Evolutionary conservation across 2,888 invertebrate species (phyloP).

Genomic region (Carpatolechia fugitivella): DNA sequence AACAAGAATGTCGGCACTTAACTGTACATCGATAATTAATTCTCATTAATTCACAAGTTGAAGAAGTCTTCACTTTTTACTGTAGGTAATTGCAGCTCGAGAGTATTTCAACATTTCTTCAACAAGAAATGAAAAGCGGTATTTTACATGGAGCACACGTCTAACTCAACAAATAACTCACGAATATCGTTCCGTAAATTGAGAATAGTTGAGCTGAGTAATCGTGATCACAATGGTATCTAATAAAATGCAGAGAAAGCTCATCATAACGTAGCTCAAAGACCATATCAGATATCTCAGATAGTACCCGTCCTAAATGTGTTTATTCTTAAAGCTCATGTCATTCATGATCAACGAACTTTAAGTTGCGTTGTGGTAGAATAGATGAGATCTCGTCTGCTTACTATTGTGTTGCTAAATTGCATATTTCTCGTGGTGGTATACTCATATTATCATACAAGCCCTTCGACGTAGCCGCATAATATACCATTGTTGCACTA

Average conservation of each 20-base stretch:
- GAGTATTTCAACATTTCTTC: no score
- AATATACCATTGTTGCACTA: neutral
- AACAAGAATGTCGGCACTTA: conserved; percentile 7
- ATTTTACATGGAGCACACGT: no score
- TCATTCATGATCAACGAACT: conserved; percentile 12
- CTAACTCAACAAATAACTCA: no score
- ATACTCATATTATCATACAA: no score
- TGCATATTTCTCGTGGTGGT: neutral
- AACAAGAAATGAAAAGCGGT: no score
- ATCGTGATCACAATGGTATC: neutral
- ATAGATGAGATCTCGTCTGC: neutral
- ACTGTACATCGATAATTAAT: conserved; percentile 6
- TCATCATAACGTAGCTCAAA: neutral
- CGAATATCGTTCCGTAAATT: neutral
- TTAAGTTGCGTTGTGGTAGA: neutral
- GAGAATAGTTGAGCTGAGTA: neutral
- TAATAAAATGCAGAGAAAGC: neutral
- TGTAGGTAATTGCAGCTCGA: no score
- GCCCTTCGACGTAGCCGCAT: no score
- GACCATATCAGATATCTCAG: neutral
- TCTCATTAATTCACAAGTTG: neutral
- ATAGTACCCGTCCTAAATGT: neutral
- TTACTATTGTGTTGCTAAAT: neutral
- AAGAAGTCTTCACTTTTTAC: no score
- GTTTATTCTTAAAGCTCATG: neutral